Base-by-base conservation (phyloP, 1,140 invertebrate species). In the Bombus affinis region DNA sequence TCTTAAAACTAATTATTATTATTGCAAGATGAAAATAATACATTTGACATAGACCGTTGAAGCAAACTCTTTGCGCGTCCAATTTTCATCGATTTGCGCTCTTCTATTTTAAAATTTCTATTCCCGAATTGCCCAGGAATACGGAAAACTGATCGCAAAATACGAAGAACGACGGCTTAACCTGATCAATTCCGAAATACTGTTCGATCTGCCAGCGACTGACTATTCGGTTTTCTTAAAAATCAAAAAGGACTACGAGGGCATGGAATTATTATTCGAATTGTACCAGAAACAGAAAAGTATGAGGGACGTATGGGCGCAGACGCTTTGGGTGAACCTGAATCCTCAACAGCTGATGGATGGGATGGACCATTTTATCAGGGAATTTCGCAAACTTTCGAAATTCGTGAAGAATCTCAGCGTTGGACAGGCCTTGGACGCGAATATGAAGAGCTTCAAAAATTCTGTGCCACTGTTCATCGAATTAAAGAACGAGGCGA, bases 401-500 rank as follows among this genome's bases (percentile, higher is more conserved):
- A 95, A 95, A 88, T 93, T 94, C 4, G 93, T 96, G 0, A 96
- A 97, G 57, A 89, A 93, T 3, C 94, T 97, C 70, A 93, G 95
- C 1, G 96, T 97, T 10, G 98, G 97, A 0, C 91, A 96, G 72
- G 96, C 96, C 53, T 90, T 99, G n/a, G 97, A 98, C 86, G 93
- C 96, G 8, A 97, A 97, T 89, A 98, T 99, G 98, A 98, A 97
- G 89, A 97, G 97, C 89, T 99, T 99, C 94, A 98, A 98, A 93
- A 97, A 97, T 89, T 97, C 98, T 0, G 96, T 99, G 12, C 98
- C 98, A 0, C 93, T 99, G 35, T 98, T 99, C 96, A 97, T 98
- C 22, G 98, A 98, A 75, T 93, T 99, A 47, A 99, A 99, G 93
- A 98, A 98, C 93, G 98, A 99, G 91, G 98, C 98, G 1, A 96